phyloP scores from a whole-genome alignment of 2,888 invertebrate genomes.

The Patella ulyssiponensis region DNA sequence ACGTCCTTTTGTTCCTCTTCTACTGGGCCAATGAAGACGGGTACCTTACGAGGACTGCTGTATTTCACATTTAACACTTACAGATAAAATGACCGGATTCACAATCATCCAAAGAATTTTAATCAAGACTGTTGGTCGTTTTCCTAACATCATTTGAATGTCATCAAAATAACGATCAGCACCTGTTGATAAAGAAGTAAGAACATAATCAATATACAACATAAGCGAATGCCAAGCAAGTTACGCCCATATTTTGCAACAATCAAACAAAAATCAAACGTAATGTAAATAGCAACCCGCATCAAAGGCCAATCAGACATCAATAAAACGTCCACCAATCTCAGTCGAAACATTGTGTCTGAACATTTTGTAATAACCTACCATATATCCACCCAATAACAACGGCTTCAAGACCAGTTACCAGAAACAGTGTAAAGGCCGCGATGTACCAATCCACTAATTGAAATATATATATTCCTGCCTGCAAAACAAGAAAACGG shows the following conservation, averaged over 20 bases:
- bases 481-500: background rate
- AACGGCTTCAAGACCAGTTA: background rate
- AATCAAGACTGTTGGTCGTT: background rate
- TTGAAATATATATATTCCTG: background rate
- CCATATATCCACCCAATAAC: conserved; percentile 4
- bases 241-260: too few relatives aligned
- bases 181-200: background rate
- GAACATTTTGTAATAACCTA: background rate
- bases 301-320: too few relatives aligned
- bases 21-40: too few relatives aligned
- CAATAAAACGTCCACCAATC: too few relatives aligned
- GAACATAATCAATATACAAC: too few relatives aligned
- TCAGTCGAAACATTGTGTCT: background rate
- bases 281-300: too few relatives aligned
- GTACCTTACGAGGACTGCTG: too few relatives aligned
- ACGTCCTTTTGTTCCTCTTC: too few relatives aligned
- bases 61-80: background rate
- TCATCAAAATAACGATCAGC: background rate
- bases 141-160: background rate
- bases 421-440: background rate
- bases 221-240: too few relatives aligned
- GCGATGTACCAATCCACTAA: background rate
- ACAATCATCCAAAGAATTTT: background rate
- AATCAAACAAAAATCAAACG: too few relatives aligned
- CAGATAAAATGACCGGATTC: background rate